Evolutionary conservation across 2,888 invertebrate species (phyloP).

Genomic region (Drosophila pseudotakahashii): DNA sequence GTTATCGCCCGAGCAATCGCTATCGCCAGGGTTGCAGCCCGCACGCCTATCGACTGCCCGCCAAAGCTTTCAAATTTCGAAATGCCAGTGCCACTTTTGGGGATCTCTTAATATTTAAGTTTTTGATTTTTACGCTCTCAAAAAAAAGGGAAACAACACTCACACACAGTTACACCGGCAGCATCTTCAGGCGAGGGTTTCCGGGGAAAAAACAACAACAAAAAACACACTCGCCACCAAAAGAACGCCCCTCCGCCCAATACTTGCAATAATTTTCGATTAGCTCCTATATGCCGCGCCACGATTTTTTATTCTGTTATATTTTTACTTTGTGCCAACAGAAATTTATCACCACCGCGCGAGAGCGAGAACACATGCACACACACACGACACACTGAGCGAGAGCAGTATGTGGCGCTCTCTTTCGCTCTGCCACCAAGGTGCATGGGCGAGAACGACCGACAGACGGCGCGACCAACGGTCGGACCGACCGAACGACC

Average conservation of each 20-base stretch:
- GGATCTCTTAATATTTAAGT: background rate
- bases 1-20: constrained; percentile 26
- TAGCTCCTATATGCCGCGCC: constrained; percentile 31
- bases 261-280: constrained; percentile 43
- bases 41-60: constrained; percentile 28
- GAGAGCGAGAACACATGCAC: constrained; percentile 4
- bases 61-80: constrained; percentile 36
- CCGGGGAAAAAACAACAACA: constrained; percentile 11
- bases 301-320: constrained; percentile 62
- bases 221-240: constrained; percentile 10
- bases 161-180: constrained; percentile 3
- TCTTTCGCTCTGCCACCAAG: constrained; percentile 11
- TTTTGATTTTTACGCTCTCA: background rate
- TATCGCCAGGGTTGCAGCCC: constrained; percentile 21
- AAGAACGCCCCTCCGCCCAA: constrained; percentile 9
- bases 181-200: constrained; percentile 17
- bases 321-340: constrained; percentile 78
- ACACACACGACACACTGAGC: background rate
- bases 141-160: constrained; percentile 8
- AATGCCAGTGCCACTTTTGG: background rate
- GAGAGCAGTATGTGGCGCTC: constrained; percentile 25
- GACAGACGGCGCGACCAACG: constrained; percentile 30
- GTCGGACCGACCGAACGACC: constrained; percentile 38
- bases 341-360: constrained; percentile 70
- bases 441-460: constrained; percentile 43